phyloP scores from a whole-genome alignment of 2,797 vertebrate species.

The Hippocampus kuda region DNA sequence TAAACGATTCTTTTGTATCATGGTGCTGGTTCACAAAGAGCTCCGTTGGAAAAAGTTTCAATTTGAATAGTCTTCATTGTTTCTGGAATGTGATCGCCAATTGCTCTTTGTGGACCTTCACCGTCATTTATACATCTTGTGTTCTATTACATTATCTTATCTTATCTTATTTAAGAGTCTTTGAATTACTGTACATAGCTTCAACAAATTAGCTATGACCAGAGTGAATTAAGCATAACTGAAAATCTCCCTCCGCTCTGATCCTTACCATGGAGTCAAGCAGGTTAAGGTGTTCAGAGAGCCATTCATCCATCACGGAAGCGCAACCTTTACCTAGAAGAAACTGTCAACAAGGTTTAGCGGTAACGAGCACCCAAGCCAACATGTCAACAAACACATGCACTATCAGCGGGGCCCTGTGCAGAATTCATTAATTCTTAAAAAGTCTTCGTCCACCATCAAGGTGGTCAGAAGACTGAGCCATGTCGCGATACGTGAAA shows the following conservation, averaged over 20 bases:
- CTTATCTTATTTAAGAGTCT: slow-evolving; percentile 26
- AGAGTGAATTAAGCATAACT: slow-evolving; percentile 10
- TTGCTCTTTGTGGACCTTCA: slow-evolving; percentile 93
- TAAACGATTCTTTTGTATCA: slow-evolving; percentile 76
- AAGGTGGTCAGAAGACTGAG: slow-evolving; percentile 52
- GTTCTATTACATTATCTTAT: slow-evolving; percentile 13
- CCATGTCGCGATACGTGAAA: slow-evolving; percentile 58
- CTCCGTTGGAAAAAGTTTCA: slow-evolving; percentile 7
- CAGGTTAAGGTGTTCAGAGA: slow-evolving; percentile 87
- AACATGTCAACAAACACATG: slow-evolving; percentile 55
- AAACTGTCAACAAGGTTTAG: slow-evolving; percentile 99
- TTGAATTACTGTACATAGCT: slow-evolving; percentile 14
- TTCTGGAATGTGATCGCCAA: slow-evolving; percentile 11
- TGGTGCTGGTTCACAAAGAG: slow-evolving; percentile 93
- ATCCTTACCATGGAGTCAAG: slow-evolving; percentile 98
- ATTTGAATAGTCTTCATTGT: neutral
- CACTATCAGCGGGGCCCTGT: slow-evolving; percentile 50
- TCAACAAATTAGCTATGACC: slow-evolving; percentile 19
- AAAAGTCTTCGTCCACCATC: slow-evolving; percentile 53
- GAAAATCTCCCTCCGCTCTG: slow-evolving; percentile 61
- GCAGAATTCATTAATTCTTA: slow-evolving; percentile 35
- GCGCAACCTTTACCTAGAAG: slow-evolving; percentile 95
- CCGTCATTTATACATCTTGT: slow-evolving; percentile 52
- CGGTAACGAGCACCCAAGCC: slow-evolving; percentile 82
- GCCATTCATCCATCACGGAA: slow-evolving; percentile 88